phyloP scores from a whole-genome alignment of 1,140 invertebrate species.

The Danaus melanippus region DNA sequence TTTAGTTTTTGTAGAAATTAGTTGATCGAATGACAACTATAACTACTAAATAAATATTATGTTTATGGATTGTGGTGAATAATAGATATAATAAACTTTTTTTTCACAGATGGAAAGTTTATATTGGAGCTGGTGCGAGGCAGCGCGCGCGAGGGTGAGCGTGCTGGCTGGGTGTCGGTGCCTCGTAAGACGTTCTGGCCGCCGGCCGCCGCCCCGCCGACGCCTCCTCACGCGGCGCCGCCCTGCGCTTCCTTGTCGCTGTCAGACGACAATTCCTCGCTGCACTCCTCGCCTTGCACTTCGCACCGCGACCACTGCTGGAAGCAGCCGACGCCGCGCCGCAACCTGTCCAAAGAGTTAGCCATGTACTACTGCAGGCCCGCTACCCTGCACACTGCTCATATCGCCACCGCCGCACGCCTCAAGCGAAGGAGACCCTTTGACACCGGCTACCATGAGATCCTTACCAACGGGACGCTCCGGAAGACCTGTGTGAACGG shows the following conservation, averaged over 20 bases:
- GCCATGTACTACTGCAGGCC: slow-evolving; percentile 81
- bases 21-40: too few relatives aligned
- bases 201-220: slow-evolving; percentile 77
- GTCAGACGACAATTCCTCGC: slow-evolving; percentile 90
- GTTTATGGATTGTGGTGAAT: too few relatives aligned
- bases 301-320: slow-evolving; percentile 87
- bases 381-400: slow-evolving; percentile 64
- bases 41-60: too few relatives aligned
- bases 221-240: slow-evolving; percentile 58
- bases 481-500: slow-evolving; percentile 67
- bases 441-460: slow-evolving; percentile 36
- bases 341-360: slow-evolving; percentile 80
- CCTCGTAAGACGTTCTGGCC: slow-evolving; percentile 90
- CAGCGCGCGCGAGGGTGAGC: slow-evolving; percentile 83
- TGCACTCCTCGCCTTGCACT: slow-evolving; percentile 86
- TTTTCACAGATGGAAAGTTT: slow-evolving; percentile 84
- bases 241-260: slow-evolving; percentile 74
- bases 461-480: slow-evolving; percentile 38
- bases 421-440: slow-evolving; percentile 74
- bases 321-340: slow-evolving; percentile 84
- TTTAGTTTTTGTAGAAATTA: too few relatives aligned
- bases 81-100: slow-evolving; percentile 1
- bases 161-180: slow-evolving; percentile 88
- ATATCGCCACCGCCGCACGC: slow-evolving; percentile 55
- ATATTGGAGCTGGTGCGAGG: slow-evolving; percentile 88